Conservation (phyloP, 1,140 invertebrate species). For the Zaprionus inermis region DNA sequence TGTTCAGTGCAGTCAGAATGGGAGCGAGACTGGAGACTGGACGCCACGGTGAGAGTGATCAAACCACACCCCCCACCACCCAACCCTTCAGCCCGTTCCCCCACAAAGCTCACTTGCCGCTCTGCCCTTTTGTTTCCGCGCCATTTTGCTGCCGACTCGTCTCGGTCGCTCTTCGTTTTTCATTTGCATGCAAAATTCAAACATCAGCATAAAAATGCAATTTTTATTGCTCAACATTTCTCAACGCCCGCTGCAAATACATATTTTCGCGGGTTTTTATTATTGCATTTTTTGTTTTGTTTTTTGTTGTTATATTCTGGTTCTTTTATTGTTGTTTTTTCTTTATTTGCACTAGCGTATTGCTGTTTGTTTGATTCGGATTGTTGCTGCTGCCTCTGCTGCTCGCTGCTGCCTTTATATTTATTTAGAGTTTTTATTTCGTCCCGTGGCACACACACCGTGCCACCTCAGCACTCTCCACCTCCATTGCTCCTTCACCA, state of each 20-base stretch:
- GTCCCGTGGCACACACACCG: conserved; percentile 39
- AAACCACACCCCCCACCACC: no score
- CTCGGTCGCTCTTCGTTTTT: conserved; percentile 58
- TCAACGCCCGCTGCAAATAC: conserved; percentile 78
- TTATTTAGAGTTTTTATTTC: conserved; percentile 72
- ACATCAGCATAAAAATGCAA: conserved; percentile 83
- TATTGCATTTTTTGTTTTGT: conserved; percentile 64
- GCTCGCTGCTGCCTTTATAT: conserved; percentile 50
- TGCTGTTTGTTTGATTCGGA: conserved; percentile 69
- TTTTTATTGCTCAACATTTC: conserved; percentile 82
- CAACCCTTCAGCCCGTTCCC: not conserved
- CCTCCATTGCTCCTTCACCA: not conserved
- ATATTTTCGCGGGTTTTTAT: conserved; percentile 75
- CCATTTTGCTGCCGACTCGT: conserved; percentile 46
- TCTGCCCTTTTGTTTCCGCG: conserved; percentile 46
- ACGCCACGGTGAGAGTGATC: conserved; percentile 13
- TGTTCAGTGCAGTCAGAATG: conserved; percentile 30
- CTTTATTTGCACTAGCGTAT: conserved; percentile 48
- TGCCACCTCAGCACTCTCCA: not conserved
- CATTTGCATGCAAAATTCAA: conserved; percentile 82
- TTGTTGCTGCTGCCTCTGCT: conserved; percentile 46
- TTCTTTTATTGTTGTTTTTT: conserved; percentile 33
- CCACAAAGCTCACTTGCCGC: conserved; percentile 7
- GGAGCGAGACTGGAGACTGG: not conserved
- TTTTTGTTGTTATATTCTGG: conserved; percentile 4